A percentile compares a stretch with the other conserved stretches of the same genome.
Conservation (phyloP, 2,797 vertebrate species). For the Phaenicophaeus curvirostris region DNA sequence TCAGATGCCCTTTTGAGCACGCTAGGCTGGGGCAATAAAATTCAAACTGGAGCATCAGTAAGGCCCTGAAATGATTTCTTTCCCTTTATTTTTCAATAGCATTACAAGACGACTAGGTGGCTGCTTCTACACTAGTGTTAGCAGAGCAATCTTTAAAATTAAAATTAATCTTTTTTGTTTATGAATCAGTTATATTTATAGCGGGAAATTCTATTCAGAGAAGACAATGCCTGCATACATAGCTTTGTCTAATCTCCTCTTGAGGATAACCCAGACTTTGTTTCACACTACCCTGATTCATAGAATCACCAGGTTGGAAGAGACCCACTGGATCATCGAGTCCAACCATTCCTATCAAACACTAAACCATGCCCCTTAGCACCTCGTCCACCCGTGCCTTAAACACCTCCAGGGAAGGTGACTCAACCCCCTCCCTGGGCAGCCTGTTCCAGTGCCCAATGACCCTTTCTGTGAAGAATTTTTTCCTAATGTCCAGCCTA, state of each 20-base stretch:
- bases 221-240: not conserved
- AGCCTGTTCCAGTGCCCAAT: too few relatives aligned
- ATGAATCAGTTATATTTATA: not conserved
- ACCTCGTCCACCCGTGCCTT: too few relatives aligned
- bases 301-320: too few relatives aligned
- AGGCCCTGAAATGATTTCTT: not conserved
- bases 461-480: too few relatives aligned
- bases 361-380: too few relatives aligned
- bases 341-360: too few relatives aligned
- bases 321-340: too few relatives aligned
- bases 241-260: not conserved
- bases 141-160: not conserved
- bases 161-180: not conserved
- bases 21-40: not conserved
- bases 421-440: too few relatives aligned
- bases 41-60: not conserved
- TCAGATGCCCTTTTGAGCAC: not conserved
- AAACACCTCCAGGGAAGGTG: too few relatives aligned
- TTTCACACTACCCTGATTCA: not conserved
- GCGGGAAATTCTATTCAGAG: not conserved
- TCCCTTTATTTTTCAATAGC: not conserved
- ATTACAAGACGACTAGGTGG: not conserved
- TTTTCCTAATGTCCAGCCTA: too few relatives aligned
- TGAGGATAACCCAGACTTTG: not conserved
- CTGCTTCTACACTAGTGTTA: not conserved